Base-by-base conservation (phyloP, 2,113 vertebrate genomes). In the Ahaetulla prasina region DNA sequence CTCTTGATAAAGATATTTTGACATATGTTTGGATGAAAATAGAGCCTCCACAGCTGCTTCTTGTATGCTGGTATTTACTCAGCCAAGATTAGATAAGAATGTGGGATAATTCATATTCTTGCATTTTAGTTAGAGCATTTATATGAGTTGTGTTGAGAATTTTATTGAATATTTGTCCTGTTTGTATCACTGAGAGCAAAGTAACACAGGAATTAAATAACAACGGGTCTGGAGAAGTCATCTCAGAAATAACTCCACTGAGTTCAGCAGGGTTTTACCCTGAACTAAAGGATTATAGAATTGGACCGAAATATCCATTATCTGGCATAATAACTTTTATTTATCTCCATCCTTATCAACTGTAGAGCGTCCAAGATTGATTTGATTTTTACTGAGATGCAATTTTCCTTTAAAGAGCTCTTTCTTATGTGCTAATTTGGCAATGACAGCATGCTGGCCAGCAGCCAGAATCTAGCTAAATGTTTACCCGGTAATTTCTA, bases 401-500 rank as follows among this genome's bases (percentile, higher is more conserved):
- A 91, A 89, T 25, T 39, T 84, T 87, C 2, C 27, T 74, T 25
- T 47, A 89, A 90, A 50, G 54, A 86, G n/a, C 2, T 80, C 74
- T 89, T 92, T 43, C 3, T 55, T 87, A 90, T 45, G 45, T 43
- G 10, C 18, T 86, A 0, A 39, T 68, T 92, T 92, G 49, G 68
- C 84, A 95, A 93, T 91, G 57, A 1, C 91, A 88, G 53, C 55
- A 50, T 89, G 88, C 89, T 88, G 94, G 92, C 92, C 95, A 94
- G 94, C 88, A 94, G 45, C 92, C 94, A 96, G 96, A 97, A 95
- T 91, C 95, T 97, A 96, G 92, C 95, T 96, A 98, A 98, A 97
- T 98, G 97, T 98, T 98, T 98, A 97, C 96, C 93, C 93, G 94
- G 96, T 97, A 96, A 97, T 97, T 98, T 95, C 97, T 97, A 95